Base-by-base conservation (phyloP, 1,140 invertebrate species). In the Ceratitis capitata region DNA sequence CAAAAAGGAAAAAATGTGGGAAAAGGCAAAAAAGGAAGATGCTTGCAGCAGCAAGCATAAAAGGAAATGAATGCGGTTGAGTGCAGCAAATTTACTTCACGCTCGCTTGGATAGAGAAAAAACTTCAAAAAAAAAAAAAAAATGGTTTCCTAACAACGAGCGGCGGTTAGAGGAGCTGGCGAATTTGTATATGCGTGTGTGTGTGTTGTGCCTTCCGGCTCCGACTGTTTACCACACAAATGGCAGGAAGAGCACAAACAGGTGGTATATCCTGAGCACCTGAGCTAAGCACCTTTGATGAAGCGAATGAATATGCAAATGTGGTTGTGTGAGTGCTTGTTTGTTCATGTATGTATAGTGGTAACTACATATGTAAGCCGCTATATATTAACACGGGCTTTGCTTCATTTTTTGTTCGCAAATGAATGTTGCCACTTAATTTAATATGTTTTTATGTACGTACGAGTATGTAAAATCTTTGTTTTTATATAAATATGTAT, bases 221-320 rank as follows among this genome's bases (percentile, higher is more conserved):
- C n/a, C n/a, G n/a, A n/a, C n/a, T n/a, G n/a, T n/a, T n/a, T n/a
- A n/a, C n/a, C 56, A 12, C 32, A 85, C 56, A 74, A 85, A 64
- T 12, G 56, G 49, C 47, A 51, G 45, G 32, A 82, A 82, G 23
- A 45, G 14, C 51, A 61, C 35, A 42, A 51, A 78, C 69, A 53
- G 69, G 49, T 64, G 53, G 19, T 16, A 56, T 82, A 82, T 78
- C 69, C 69, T 78, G 32, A n/a, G n/a, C n/a, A n/a, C n/a, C n/a
- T n/a, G n/a, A n/a, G 69, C n/a, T 78, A 39, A 78, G 23, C 42
- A 16, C 51, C 3, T 47, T 84, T 51, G 39, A 42, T 5, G 32
- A 32, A 78, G 42, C 35, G 45, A 10, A 78, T 12, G 1, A 7
- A 2, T 32, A 69, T 69, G 61, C 35, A 69, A 69, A 69, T 35